Conservation (phyloP, 2,797 vertebrate genomes). For the Cygnus olor region DNA sequence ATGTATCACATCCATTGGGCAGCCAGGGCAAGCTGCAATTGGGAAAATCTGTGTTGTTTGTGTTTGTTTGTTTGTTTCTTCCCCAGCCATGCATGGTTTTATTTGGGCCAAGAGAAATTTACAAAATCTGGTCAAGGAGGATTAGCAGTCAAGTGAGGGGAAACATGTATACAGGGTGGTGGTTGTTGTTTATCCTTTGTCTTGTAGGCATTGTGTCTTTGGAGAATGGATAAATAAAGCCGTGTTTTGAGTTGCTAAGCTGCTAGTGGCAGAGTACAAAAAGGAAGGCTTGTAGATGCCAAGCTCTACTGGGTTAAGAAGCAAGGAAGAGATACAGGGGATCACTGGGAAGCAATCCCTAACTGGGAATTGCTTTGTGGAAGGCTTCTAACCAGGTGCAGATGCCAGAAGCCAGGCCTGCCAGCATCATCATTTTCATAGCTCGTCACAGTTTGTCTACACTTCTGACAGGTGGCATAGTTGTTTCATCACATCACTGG, state of each 20-base stretch:
- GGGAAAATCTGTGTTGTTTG: neutral
- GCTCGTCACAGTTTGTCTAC: neutral
- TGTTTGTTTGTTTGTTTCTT: too few species aligned
- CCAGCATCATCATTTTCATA: neutral
- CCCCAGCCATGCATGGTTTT: neutral
- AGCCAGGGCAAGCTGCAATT: neutral
- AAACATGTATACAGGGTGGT: neutral
- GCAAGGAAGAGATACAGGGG: neutral
- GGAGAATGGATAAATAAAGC: conserved; percentile 2
- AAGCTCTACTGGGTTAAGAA: neutral
- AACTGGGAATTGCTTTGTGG: neutral
- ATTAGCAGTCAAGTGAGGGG: neutral
- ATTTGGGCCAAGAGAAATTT: neutral
- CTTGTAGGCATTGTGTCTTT: neutral
- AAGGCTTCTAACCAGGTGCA: neutral
- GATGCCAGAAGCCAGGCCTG: neutral
- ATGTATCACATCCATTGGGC: neutral
- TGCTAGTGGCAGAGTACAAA: neutral
- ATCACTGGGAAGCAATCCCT: neutral
- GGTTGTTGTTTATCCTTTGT: neutral
- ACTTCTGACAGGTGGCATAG: neutral
- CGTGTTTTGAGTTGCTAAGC: conserved; percentile 11
- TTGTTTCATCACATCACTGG: neutral
- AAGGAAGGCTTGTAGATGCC: neutral
- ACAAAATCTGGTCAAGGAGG: neutral